These are phyloP conservation scores for Macrosiphum euphorbiae DNA, from an alignment of 2,888 invertebrate genomes.

Conservation along the genomic window DNA sequence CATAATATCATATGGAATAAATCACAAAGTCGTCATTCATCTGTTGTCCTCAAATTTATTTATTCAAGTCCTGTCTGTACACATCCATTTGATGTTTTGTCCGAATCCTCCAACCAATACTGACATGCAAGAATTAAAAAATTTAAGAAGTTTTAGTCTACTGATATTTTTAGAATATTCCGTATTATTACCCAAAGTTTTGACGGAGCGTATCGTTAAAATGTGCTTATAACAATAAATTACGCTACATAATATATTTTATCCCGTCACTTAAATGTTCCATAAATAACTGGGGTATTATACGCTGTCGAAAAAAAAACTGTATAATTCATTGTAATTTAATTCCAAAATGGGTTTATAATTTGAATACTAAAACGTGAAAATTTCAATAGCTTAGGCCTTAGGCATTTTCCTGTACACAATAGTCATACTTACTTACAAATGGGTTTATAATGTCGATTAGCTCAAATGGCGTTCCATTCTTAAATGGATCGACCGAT, in stretches of 20 bases:
- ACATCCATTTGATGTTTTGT: not conserved
- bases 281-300: not conserved
- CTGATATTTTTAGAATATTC: not conserved
- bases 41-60: not conserved
- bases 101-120: not conserved
- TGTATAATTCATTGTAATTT: constrained; percentile 5
- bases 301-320: not conserved
- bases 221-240: not conserved
- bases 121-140: not conserved
- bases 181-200: not conserved
- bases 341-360: not conserved
- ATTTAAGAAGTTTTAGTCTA: not conserved
- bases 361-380: not conserved
- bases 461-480: not conserved
- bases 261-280: not conserved
- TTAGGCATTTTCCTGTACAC: not conserved
- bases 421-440: not conserved
- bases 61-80: not conserved
- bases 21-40: not conserved
- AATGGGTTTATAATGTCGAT: not conserved
- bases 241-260: not conserved
- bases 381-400: not conserved
- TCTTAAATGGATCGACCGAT: not conserved
- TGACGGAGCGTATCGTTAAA: not conserved
- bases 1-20: not conserved